Conservation (phyloP, 2,888 invertebrate species). For the Heliconius ismenius region DNA sequence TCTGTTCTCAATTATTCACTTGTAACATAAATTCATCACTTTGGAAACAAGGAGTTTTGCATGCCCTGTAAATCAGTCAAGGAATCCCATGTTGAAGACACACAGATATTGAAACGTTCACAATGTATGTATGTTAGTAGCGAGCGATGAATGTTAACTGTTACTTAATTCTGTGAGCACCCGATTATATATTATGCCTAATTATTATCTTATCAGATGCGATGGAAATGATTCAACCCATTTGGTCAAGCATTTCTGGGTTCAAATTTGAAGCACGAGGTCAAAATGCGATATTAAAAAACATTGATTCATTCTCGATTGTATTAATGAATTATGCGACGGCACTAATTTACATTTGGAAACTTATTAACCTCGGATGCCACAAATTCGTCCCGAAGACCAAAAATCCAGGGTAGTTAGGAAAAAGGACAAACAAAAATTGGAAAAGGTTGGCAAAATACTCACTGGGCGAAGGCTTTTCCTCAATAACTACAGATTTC, state of each 20-base stretch:
- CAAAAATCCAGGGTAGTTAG: constrained; percentile 52
- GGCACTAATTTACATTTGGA: constrained; percentile 33
- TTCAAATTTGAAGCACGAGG: constrained; percentile 52
- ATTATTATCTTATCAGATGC: constrained; percentile 66
- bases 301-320: constrained; percentile 19
- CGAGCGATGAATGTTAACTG: constrained; percentile 59
- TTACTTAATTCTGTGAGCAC: constrained; percentile 55
- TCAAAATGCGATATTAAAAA: constrained; percentile 39
- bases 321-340: constrained; percentile 14
- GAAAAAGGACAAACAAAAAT: constrained; percentile 56
- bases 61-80: constrained; percentile 82
- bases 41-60: constrained; percentile 70
- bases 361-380: constrained; percentile 55
- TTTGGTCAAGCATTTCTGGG: constrained; percentile 58
- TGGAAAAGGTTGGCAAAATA: constrained; percentile 61
- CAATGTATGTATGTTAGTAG: constrained; percentile 62
- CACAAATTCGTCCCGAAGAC: constrained; percentile 59
- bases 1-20: constrained; percentile 64
- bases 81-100: constrained; percentile 80
- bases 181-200: constrained; percentile 57
- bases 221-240: constrained; percentile 62
- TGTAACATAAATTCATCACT: constrained; percentile 68
- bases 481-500: constrained; percentile 69
- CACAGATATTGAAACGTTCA: constrained; percentile 76
- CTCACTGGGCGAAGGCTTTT: constrained; percentile 76